Evolutionary conservation across 2,113 vertebrate genomes (phyloP).

Genomic region (Eleginops maclovinus): DNA sequence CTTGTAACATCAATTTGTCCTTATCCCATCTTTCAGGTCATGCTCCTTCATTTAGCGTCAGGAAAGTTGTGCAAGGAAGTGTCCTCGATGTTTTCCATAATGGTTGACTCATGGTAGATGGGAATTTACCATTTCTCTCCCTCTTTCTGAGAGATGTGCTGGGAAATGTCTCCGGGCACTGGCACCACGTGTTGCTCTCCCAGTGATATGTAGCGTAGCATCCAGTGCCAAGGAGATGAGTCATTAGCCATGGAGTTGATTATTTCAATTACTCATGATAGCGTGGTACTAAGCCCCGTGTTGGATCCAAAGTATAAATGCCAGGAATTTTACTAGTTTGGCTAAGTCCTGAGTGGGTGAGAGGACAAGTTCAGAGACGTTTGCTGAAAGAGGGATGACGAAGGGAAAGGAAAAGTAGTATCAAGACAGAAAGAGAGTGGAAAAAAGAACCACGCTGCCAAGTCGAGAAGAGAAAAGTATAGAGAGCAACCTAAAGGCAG

Average conservation of each 20-base stretch:
- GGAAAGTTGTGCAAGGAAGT: slow-evolving; percentile 34
- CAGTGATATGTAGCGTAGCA: slow-evolving; percentile 29
- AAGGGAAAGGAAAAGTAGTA: slow-evolving; percentile 2
- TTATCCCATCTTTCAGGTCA: slow-evolving; percentile 50
- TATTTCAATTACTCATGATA: slow-evolving; percentile 66
- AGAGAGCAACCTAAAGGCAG: slow-evolving; percentile 29
- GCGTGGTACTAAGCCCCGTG: slow-evolving; percentile 37
- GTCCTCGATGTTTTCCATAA: slow-evolving; percentile 61
- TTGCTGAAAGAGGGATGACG: neutral
- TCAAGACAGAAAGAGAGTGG: neutral
- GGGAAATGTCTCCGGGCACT: slow-evolving; percentile 68
- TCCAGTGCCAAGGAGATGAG: slow-evolving; percentile 63
- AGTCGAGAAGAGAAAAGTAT: slow-evolving; percentile 14
- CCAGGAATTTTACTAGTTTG: slow-evolving; percentile 49
- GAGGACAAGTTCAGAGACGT: slow-evolving; percentile 29
- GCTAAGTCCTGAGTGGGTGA: slow-evolving; percentile 18
- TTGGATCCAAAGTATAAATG: slow-evolving; percentile 25
- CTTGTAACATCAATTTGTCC: slow-evolving; percentile 54
- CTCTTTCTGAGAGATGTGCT: slow-evolving; percentile 56
- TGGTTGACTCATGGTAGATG: slow-evolving; percentile 63
- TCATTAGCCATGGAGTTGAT: slow-evolving; percentile 67
- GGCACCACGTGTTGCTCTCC: slow-evolving; percentile 55
- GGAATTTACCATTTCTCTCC: slow-evolving; percentile 32
- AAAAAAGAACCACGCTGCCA: neutral
- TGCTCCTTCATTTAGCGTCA: slow-evolving; percentile 37